These are phyloP conservation scores for Ericerus pela DNA, from an alignment of 1,140 invertebrate species.

Conservation along the genomic window DNA sequence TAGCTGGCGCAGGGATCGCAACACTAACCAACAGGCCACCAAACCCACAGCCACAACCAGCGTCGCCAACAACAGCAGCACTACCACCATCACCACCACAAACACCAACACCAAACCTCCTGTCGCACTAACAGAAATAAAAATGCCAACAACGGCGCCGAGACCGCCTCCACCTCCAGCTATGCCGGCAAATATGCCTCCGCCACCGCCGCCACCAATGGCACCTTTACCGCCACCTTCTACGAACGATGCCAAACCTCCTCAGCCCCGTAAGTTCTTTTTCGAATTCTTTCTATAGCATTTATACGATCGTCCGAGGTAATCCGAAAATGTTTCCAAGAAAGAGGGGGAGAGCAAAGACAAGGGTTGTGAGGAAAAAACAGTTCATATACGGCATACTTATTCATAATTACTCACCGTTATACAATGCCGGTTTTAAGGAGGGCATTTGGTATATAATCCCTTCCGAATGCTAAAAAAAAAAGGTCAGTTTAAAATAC, in stretches of 20 bases:
- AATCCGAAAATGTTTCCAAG: neutral
- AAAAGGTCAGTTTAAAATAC: no score
- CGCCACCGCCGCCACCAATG: conserved; percentile 56
- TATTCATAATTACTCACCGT: no score
- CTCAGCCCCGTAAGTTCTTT: neutral
- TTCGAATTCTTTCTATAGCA: no score
- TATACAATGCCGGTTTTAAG: no score
- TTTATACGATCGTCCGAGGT: no score
- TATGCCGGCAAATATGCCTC: conserved; percentile 49
- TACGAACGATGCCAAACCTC: neutral
- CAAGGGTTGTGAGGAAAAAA: neutral
- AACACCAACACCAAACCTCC: no score
- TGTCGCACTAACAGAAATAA: no score
- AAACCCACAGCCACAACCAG: conserved; percentile 34
- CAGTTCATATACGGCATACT: no score
- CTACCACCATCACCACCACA: conserved; percentile 56
- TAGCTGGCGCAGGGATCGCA: conserved; percentile 14
- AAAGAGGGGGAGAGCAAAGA: neutral
- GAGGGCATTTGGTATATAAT: no score
- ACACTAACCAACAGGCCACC: conserved; percentile 20
- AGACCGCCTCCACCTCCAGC: conserved; percentile 35
- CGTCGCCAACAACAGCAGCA: conserved; percentile 47
- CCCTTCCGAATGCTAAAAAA: no score
- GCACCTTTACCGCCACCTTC: conserved; percentile 32
- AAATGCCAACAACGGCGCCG: conserved; percentile 21